Base-by-base conservation (phyloP, 1,140 invertebrate species). In the Platyura marginata region DNA sequence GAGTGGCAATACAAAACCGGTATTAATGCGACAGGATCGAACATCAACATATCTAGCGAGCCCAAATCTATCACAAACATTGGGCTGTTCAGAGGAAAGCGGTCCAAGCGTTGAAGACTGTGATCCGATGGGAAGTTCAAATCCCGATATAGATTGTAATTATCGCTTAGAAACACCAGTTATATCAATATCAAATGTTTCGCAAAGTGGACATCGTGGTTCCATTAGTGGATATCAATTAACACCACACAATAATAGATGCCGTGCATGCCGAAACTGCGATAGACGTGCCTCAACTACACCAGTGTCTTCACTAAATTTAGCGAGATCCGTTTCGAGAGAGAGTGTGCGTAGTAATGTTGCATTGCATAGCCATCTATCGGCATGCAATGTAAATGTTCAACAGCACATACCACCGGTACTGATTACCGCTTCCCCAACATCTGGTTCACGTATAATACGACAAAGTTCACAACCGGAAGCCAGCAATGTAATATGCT, bases 391-490 rank as follows among this genome's bases (percentile, higher is more conserved):
- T 18, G 15, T 21, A 18, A n/a, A 38, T 25, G 49, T 54, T 29
- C 52, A 51, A 39, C 50, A 46, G 39, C 50, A 70, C 52, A 60
- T 77, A 44, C 78, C 78, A 19, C 72, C 79, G 11, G 70, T 83
- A 37, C 63, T 82, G 29, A 68, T 83, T 34, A 80, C 75, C 13
- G 71, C 77, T 16, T 72, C 80, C 41, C 74, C 77, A 35, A 70
- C 66, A 55, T 57, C 58, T 40, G 59, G 69, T 49, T 71, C 74
- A 13, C 69, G 81, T 49, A 88, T 89, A 52, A 86, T 90, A 54
- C 70, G 87, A 13, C 86, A 92, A 66, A 89, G 86, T 59, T 90
- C 85, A 11, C 87, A 92, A 56, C 86, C 86, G 35, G 86, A 90
- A 63, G 76, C 80, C 39, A 79, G 77, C 20, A 69, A 66, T 58